phyloP scores from a whole-genome alignment of 2,888 invertebrate species.

The Imbricaverruca yamaguchii region DNA sequence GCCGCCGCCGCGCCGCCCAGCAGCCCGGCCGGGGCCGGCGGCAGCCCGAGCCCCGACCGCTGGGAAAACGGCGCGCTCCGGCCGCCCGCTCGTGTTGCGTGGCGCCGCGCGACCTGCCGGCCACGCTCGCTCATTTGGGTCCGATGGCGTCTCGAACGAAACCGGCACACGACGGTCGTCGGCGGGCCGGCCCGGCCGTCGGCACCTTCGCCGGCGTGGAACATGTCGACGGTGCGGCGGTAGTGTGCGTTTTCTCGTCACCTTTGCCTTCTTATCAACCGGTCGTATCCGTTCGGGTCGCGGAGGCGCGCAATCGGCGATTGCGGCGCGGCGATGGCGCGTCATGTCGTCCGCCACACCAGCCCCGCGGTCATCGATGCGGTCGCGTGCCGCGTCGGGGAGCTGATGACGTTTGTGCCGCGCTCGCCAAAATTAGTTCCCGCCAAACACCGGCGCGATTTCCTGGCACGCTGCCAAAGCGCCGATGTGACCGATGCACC shows the following conservation, averaged over 20 bases:
- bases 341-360: neutral
- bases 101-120: neutral
- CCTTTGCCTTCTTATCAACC: neutral
- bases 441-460: neutral
- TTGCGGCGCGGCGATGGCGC: neutral
- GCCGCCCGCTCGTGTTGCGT: no score
- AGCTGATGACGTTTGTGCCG: neutral
- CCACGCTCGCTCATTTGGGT: neutral
- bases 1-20: neutral
- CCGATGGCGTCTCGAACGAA: neutral
- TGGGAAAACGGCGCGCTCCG: no score
- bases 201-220: neutral
- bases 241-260: neutral
- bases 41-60: no score
- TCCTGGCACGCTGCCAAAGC: neutral
- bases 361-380: neutral
- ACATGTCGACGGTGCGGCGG: neutral
- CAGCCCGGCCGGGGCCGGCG: neutral
- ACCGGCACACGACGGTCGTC: neutral
- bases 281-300: neutral
- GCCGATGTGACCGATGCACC: slow-evolving; percentile 13
- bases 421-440: neutral
- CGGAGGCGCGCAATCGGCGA: neutral
- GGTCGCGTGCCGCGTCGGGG: neutral
- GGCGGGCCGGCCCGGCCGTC: neutral